Evolutionary conservation across 2,113 vertebrate genomes (phyloP).

Genomic region (Rhipidura dahli): DNA sequence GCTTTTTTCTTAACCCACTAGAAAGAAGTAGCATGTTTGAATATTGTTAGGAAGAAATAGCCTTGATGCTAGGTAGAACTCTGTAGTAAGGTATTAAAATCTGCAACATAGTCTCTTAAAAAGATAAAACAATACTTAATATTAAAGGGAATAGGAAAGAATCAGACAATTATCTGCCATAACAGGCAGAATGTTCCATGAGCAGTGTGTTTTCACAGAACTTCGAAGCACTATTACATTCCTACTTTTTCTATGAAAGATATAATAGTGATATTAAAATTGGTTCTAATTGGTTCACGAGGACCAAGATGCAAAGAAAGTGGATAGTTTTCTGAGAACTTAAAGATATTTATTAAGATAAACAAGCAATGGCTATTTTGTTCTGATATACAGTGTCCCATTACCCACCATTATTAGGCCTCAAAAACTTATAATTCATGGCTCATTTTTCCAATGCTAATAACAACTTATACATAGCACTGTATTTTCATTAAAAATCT

Average conservation of each 20-base stretch:
- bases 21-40: not conserved
- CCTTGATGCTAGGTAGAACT: not conserved
- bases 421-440: not conserved
- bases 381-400: not conserved
- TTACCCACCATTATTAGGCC: not conserved
- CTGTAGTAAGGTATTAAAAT: not conserved
- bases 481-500: constrained; percentile 47
- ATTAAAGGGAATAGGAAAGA: not conserved
- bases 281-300: not conserved
- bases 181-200: accelerated
- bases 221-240: accelerated
- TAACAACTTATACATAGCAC: not conserved
- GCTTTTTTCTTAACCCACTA: not conserved
- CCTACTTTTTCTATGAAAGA: not conserved
- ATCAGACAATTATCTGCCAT: not conserved
- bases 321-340: not conserved
- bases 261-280: not conserved
- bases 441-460: not conserved
- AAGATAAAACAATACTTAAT: not conserved
- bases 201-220: not conserved
- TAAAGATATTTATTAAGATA: not conserved
- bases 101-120: not conserved
- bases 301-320: not conserved
- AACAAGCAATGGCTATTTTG: not conserved
- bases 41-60: not conserved